Evolutionary conservation across 2,113 vertebrate species (phyloP).

Genomic region (Zapornia atra): DNA sequence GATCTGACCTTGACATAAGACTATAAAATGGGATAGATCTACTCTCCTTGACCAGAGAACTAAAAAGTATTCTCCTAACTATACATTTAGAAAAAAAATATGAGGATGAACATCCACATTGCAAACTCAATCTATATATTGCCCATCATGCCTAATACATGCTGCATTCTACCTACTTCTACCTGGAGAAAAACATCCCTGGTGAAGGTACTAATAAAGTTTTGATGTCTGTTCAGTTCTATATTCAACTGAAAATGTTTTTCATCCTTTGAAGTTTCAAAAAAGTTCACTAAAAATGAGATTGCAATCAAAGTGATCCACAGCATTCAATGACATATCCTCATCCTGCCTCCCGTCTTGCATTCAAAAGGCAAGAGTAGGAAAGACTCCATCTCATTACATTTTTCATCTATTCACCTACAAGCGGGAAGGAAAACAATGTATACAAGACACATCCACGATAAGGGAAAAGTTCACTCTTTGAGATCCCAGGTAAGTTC

Average conservation of each 20-base stretch:
- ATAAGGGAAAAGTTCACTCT: background rate
- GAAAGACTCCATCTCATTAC: background rate
- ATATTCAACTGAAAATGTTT: background rate
- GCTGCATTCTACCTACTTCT: background rate
- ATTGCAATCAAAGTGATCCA: background rate
- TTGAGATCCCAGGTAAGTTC: background rate
- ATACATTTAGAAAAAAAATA: background rate
- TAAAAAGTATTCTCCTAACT: background rate
- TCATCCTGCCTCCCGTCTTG: background rate
- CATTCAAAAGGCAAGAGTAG: background rate
- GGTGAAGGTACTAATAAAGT: background rate
- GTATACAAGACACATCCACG: background rate
- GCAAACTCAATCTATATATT: background rate
- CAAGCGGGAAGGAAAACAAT: background rate
- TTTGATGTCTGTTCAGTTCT: background rate
- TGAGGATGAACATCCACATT: background rate
- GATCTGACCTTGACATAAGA: background rate
- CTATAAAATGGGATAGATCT: background rate
- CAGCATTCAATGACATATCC: background rate
- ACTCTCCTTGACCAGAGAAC: background rate
- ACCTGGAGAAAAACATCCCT: background rate
- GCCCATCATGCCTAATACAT: background rate
- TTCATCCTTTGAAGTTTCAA: background rate
- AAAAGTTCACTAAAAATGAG: background rate
- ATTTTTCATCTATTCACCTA: background rate